phyloP scores from a whole-genome alignment of 2,113 vertebrate species.

The Indicator maculatus region DNA sequence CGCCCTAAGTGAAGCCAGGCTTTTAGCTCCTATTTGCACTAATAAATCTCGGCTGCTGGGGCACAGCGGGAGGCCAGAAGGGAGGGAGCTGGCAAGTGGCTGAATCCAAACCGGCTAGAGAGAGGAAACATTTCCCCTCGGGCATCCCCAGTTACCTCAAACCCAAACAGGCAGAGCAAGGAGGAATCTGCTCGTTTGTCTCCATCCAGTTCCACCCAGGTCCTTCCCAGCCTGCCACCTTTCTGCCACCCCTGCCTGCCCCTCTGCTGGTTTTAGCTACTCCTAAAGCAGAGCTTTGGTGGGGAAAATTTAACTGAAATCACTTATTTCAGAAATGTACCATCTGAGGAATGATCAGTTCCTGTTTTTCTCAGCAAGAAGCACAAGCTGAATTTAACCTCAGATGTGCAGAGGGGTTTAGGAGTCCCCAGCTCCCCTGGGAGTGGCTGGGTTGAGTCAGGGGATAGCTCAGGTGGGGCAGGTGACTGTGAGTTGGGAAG shows the following conservation, averaged over 20 bases:
- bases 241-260: fast-evolving
- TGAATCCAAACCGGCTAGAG: constrained; percentile 10
- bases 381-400: not conserved
- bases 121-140: fast-evolving
- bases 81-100: not conserved
- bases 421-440: fast-evolving
- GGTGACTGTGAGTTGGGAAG: not conserved
- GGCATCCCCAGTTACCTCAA: not conserved
- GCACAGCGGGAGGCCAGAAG: not conserved
- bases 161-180: not conserved
- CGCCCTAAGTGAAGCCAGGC: not conserved
- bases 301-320: not conserved
- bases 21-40: constrained; percentile 5
- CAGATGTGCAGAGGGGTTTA: not conserved
- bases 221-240: not conserved
- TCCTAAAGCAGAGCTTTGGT: not conserved
- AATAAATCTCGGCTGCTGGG: not conserved
- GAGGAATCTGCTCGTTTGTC: not conserved
- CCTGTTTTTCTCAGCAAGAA: not conserved
- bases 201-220: fast-evolving
- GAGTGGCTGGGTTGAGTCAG: not conserved
- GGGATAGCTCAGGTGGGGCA: not conserved
- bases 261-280: not conserved
- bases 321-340: not conserved
- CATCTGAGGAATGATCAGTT: fast-evolving